These are phyloP conservation scores for Tautogolabrus adspersus DNA, from an alignment of 2,113 vertebrate species.

Conservation along the genomic window DNA sequence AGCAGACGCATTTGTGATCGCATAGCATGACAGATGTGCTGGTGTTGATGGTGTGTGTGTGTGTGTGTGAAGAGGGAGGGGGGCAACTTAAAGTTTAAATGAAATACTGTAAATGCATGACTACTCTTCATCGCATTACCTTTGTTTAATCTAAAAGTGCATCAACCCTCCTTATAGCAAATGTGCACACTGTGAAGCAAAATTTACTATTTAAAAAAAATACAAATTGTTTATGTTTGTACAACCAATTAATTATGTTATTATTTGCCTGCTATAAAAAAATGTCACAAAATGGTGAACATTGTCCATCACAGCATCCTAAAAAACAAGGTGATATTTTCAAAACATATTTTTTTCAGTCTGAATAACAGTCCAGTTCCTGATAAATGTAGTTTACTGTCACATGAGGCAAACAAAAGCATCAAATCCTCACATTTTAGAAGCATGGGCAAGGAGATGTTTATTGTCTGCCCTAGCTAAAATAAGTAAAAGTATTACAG, in stretches of 20 bases:
- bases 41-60: constrained; percentile 48
- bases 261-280: not conserved
- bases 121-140: constrained; percentile 32
- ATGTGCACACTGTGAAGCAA: not conserved
- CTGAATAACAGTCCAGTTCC: not conserved
- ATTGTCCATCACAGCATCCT: not conserved
- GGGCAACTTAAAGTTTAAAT: constrained; percentile 29
- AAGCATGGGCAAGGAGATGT: not conserved
- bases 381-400: constrained; percentile 13
- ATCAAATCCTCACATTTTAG: constrained; percentile 7
- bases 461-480: not conserved
- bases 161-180: constrained; percentile 26
- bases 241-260: not conserved
- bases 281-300: not conserved
- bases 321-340: no score
- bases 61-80: constrained; percentile 24
- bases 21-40: constrained; percentile 79
- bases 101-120: constrained; percentile 61
- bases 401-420: constrained; percentile 25
- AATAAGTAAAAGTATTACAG: not conserved
- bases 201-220: constrained; percentile 6
- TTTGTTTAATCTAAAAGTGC: constrained; percentile 52
- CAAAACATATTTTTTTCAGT: not conserved
- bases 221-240: not conserved
- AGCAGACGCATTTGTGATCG: constrained; percentile 80